phyloP scores from a whole-genome alignment of 2,797 vertebrate species.

The Siniperca obscura region DNA sequence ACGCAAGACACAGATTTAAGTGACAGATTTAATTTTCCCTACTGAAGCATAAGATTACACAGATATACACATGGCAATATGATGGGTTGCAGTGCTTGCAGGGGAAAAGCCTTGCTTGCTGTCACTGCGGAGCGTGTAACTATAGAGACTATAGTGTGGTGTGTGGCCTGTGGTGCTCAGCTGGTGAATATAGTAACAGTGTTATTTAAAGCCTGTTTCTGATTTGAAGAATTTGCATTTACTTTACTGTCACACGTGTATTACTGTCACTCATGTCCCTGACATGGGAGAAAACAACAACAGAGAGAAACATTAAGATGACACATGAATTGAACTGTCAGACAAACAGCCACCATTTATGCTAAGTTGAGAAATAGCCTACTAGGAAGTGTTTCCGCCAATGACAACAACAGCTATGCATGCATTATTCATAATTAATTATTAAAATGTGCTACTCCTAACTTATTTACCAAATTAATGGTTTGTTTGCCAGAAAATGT shows the following conservation, averaged over 20 bases:
- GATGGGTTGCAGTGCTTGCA: conserved; percentile 31
- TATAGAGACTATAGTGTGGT: conserved; percentile 10
- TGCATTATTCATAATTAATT: conserved; percentile 78
- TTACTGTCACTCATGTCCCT: conserved; percentile 62
- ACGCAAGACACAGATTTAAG: conserved; percentile 7
- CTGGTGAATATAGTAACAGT: conserved; percentile 34
- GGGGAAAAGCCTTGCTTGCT: conserved; percentile 23
- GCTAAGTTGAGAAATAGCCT: conserved; percentile 46
- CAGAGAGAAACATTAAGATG: conserved; percentile 43
- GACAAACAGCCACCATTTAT: conserved; percentile 46
- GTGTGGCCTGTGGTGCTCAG: conserved; percentile 28
- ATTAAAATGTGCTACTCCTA: conserved; percentile 72
- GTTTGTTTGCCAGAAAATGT: conserved; percentile 80
- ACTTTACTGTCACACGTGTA: conserved; percentile 64
- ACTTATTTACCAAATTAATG: conserved; percentile 82
- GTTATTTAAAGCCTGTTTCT: conserved; percentile 71
- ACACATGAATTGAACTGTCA: conserved; percentile 50
- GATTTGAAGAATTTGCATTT: conserved; percentile 70
- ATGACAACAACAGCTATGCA: conserved; percentile 53
- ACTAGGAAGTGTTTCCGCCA: conserved; percentile 39
- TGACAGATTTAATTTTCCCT: conserved; percentile 60
- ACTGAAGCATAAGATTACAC: conserved; percentile 44
- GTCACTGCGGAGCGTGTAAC: conserved; percentile 22
- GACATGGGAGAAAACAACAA: conserved; percentile 52
- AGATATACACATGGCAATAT: conserved; percentile 38